phyloP scores from a whole-genome alignment of 2,113 vertebrate genomes.

The Myiopsitta monachus region DNA sequence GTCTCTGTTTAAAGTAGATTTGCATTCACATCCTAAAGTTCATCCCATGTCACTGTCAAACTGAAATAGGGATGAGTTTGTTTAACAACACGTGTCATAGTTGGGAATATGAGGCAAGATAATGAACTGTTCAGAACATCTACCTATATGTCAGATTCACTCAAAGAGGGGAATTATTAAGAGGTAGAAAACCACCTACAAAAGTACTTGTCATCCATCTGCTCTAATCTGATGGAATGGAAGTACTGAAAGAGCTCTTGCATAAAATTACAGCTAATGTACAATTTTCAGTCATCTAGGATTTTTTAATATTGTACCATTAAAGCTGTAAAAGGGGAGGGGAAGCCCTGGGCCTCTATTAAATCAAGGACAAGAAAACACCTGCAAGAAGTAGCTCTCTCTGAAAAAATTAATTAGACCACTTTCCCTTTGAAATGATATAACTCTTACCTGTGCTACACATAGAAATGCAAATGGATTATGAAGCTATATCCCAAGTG shows the following conservation, averaged over 20 bases:
- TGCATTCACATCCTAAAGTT: constrained; percentile 29
- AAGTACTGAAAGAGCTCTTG: constrained; percentile 60
- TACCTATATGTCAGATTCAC: constrained; percentile 40
- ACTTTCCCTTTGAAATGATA: constrained; percentile 30
- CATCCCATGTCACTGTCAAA: not conserved
- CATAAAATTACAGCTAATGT: constrained; percentile 65
- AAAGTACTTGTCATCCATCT: constrained; percentile 66
- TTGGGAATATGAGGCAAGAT: constrained; percentile 48
- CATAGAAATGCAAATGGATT: constrained; percentile 57
- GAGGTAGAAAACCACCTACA: constrained; percentile 56
- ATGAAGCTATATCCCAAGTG: constrained; percentile 28
- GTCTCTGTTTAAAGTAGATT: not conserved
- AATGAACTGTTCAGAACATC: constrained; percentile 56
- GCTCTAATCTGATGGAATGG: constrained; percentile 55
- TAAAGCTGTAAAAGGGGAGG: constrained; percentile 28
- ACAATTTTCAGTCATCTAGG: constrained; percentile 47
- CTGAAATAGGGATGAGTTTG: constrained; percentile 47
- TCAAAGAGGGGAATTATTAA: constrained; percentile 36
- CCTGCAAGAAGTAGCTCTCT: constrained; percentile 42
- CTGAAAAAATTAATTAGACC: constrained; percentile 42
- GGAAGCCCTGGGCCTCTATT: constrained; percentile 3
- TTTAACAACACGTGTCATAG: constrained; percentile 27
- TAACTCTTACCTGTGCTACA: constrained; percentile 13
- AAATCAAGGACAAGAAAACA: constrained; percentile 63
- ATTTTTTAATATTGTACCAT: constrained; percentile 55